Conservation (phyloP, 2,888 invertebrate species). For the Amphipyra berbera region DNA sequence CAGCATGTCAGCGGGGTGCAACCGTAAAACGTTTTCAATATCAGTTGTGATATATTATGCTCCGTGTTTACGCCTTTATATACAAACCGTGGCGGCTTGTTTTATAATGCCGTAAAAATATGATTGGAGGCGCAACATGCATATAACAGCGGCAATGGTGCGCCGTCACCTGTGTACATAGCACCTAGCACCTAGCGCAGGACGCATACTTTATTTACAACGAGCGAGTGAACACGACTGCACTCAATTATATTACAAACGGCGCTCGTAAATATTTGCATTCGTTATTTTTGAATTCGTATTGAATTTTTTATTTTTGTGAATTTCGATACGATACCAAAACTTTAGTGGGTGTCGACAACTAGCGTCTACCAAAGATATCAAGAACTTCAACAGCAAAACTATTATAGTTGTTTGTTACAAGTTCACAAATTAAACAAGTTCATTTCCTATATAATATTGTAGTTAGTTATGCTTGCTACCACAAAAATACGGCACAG, state of each 20-base stretch:
- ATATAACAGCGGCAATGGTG: not conserved
- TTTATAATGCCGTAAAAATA: constrained; percentile 10
- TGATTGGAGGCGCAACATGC: not conserved
- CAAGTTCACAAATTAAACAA: not conserved
- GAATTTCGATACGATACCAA: not conserved
- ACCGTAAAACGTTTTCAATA: constrained; percentile 2
- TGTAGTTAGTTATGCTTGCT: not conserved
- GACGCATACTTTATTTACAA: not conserved
- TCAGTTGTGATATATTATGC: not conserved
- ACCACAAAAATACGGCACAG: too few relatives aligned
- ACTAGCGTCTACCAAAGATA: not conserved
- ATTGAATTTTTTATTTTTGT: not conserved
- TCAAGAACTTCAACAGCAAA: not conserved
- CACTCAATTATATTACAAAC: not conserved
- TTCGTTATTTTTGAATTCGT: not conserved
- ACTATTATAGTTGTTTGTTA: not conserved
- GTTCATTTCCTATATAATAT: too few relatives aligned
- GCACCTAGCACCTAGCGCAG: not conserved
- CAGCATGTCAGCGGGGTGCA: not conserved
- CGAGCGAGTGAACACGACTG: not conserved
- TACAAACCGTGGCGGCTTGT: not conserved
- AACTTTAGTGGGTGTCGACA: not conserved
- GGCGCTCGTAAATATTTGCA: constrained; percentile 1
- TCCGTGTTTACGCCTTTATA: not conserved
- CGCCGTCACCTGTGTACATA: not conserved